Conservation (phyloP, 2,113 vertebrate species). For the Baryphthengus martii region DNA sequence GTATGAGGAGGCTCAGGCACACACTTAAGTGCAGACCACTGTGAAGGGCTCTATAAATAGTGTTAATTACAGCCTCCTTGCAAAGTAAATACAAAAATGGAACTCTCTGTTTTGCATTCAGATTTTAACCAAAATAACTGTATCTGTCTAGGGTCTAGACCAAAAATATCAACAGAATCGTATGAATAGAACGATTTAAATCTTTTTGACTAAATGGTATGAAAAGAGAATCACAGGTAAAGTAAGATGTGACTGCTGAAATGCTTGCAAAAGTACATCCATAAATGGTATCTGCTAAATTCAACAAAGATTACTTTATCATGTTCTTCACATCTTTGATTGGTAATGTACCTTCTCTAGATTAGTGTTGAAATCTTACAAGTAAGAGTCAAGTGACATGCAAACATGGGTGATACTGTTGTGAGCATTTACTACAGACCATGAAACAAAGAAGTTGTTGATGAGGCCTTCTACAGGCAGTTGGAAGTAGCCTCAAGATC, state of each 20-base stretch:
- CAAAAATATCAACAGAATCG: neutral
- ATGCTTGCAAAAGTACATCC: neutral
- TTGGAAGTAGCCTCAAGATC: no score
- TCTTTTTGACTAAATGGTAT: neutral
- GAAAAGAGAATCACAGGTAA: neutral
- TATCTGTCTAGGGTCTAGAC: neutral
- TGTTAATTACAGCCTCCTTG: neutral
- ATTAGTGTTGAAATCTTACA: no score
- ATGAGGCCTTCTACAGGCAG: no score
- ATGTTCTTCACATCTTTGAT: neutral
- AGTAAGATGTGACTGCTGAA: neutral
- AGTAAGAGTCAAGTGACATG: no score
- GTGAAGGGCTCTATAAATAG: neutral
- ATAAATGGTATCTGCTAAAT: neutral
- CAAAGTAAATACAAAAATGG: neutral
- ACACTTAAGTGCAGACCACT: accelerated
- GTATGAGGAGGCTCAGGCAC: neutral
- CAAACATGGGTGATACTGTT: no score
- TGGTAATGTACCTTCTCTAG: neutral
- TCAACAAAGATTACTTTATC: neutral
- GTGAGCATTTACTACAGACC: no score
- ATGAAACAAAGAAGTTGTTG: no score
- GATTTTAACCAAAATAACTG: neutral
- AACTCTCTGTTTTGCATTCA: neutral
- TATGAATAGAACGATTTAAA: neutral